Evolutionary conservation across 2,113 vertebrate genomes (phyloP).

Genomic region (Hemiscyllium ocellatum): DNA sequence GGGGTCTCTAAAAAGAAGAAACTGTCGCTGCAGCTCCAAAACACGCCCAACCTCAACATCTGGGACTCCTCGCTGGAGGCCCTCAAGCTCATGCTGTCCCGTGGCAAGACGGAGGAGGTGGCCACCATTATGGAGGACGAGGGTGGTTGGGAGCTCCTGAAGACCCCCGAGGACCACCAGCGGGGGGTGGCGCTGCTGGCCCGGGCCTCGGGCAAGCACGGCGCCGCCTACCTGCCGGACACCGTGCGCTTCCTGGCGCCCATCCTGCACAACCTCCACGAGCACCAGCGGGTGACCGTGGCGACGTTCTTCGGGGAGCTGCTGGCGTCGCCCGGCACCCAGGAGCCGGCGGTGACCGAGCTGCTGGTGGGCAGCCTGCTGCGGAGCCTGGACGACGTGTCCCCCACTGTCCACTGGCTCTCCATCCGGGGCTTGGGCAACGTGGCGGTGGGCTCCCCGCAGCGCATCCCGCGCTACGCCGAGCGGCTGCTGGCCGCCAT

Average conservation of each 20-base stretch:
- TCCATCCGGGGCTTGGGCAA: constrained; percentile 78
- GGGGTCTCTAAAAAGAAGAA: neutral
- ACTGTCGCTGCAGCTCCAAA: neutral
- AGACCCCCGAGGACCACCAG: neutral
- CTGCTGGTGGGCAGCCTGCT: constrained; percentile 73
- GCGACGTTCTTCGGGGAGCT: constrained; percentile 83
- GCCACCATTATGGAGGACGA: neutral
- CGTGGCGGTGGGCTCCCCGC: constrained; percentile 65
- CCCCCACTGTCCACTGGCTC: constrained; percentile 66
- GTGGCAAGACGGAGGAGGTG: neutral
- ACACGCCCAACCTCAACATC: neutral
- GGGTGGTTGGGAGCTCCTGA: constrained; percentile 13
- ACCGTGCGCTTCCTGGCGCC: constrained; percentile 69
- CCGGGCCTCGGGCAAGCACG: constrained; percentile 71
- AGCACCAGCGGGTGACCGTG: constrained; percentile 73
- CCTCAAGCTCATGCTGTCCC: neutral
- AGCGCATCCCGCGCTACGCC: constrained; percentile 78
- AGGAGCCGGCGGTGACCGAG: constrained; percentile 74
- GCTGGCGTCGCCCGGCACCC: constrained; percentile 67
- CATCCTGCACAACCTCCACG: constrained; percentile 64
- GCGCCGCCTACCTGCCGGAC: constrained; percentile 68
- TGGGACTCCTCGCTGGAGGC: neutral
- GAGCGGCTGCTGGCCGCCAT: constrained; percentile 79
- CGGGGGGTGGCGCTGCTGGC: neutral
- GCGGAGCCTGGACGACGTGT: constrained; percentile 70